Evolutionary conservation across 2,797 vertebrate species (phyloP), one percentile per base, ranked within the genome.

Genomic region (Halcyon leucocephala): DNA sequence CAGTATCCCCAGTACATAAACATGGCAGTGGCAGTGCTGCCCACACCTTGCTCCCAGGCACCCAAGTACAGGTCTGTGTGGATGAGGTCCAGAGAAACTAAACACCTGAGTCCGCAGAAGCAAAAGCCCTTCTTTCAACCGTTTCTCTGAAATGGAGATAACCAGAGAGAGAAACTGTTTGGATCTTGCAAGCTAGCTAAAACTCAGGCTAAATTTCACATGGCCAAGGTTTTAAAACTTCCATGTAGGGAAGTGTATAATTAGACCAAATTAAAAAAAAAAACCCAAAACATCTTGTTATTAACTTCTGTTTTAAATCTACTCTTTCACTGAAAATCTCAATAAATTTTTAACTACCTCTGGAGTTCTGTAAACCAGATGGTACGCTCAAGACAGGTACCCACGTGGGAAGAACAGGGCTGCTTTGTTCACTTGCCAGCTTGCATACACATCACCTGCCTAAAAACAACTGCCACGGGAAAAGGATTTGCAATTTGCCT

Each of bases 151-250:
- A 81, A 67, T 4, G 0, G 29, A 64, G 52, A 17, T 48, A 71
- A 82, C 8, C 1, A 0, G 31, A 71, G 64, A 55, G 4, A 52
- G 8, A 77, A 89, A 60, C 28, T 44, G 39, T 24, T 73, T 12
- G 7, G 26, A 44, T 49, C 11, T 57, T 28, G 31, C 41, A 89
- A 37, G 9, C 12, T 18, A 22, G 37, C 8, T 9, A 49, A 44
- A 67, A 52, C 28, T 61, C 48, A 1, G 31, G 33, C 31, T 71
- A 21, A 17, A 35, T 57, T 80, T 82, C 67, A 89, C 4, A 1
- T 0, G 0, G 4, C 29, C 0, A 0, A 26, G 18, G 62, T 33
- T 86, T 81, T 69, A 39, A 78, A 90, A 69, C 10, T 25, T 54
- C n/a, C 15, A 4, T 0, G 1, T 4, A 44, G 19, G 14, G 20